These are phyloP conservation scores for Coregonus clupeaformis DNA, from an alignment of 2,113 vertebrate species.

Conservation along the genomic window DNA sequence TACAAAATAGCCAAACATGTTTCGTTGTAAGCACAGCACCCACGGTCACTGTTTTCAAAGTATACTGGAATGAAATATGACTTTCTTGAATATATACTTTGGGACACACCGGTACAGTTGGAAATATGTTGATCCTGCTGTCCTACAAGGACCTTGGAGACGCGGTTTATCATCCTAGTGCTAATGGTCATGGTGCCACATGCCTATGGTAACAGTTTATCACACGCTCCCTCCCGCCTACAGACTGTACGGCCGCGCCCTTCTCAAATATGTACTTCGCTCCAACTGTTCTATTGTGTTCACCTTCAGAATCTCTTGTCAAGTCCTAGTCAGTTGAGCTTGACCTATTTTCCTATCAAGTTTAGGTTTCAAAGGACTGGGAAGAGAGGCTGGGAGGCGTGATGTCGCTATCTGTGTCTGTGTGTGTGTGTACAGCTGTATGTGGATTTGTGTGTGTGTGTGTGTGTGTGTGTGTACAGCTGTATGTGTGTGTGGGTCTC, in stretches of 20 bases:
- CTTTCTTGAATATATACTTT: background rate
- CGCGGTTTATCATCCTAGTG: background rate
- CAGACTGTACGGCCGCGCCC: constrained; percentile 10
- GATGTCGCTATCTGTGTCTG: background rate
- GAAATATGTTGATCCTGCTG: background rate
- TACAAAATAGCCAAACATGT: background rate
- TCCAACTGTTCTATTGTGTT: constrained; percentile 2
- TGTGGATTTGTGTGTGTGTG: background rate
- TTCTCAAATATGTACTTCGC: constrained; percentile 36
- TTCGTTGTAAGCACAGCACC: background rate
- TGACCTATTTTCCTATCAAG: constrained; percentile 37
- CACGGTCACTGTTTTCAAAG: background rate
- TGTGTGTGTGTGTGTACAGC: background rate
- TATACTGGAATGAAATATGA: background rate
- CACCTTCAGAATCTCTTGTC: constrained; percentile 16
- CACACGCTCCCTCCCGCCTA: constrained; percentile 2
- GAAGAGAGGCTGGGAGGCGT: background rate
- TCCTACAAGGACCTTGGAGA: background rate
- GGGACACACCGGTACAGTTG: background rate
- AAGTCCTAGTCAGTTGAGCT: constrained; percentile 16
- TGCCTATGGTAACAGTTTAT: constrained; percentile 16
- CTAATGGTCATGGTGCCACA: constrained; percentile 6
- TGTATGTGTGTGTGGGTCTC: background rate
- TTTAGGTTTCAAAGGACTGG: background rate
- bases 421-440: background rate